Conservation (phyloP, 2,113 vertebrate species). For the Rhinogobius similis region DNA sequence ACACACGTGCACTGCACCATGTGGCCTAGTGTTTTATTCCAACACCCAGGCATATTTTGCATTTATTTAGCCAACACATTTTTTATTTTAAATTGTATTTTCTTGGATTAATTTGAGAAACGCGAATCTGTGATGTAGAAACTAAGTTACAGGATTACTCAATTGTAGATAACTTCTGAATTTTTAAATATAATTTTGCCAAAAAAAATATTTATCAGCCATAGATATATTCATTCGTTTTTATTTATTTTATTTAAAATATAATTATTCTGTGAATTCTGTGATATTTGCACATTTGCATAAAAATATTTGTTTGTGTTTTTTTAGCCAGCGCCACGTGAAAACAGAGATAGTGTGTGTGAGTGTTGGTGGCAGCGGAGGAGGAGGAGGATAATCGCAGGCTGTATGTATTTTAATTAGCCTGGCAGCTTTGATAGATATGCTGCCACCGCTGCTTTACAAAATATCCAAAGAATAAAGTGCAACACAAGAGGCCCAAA, state of each 20-base stretch:
- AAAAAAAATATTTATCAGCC: too few relatives aligned
- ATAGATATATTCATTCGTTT: too few relatives aligned
- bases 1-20: background rate
- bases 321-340: conserved; percentile 24
- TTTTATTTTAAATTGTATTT: conserved; percentile 17
- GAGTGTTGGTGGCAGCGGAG: conserved; percentile 31
- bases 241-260: too few relatives aligned
- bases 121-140: conserved; percentile 52
- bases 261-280: too few relatives aligned
- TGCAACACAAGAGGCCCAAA: conserved; percentile 43
- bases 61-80: background rate
- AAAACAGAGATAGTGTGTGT: conserved; percentile 21
- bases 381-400: conserved; percentile 63
- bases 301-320: background rate
- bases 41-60: background rate
- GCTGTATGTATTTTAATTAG: conserved; percentile 73
- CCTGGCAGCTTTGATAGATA: conserved; percentile 62
- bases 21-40: background rate
- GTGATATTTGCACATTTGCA: too few relatives aligned
- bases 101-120: conserved; percentile 61
- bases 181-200: too few relatives aligned
- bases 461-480: conserved; percentile 20
- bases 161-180: too few relatives aligned
- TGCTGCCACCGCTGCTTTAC: conserved; percentile 25
- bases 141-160: conserved; percentile 9